Base-by-base conservation (phyloP, 2,797 vertebrate species). In the Clarias pachynema region DNA sequence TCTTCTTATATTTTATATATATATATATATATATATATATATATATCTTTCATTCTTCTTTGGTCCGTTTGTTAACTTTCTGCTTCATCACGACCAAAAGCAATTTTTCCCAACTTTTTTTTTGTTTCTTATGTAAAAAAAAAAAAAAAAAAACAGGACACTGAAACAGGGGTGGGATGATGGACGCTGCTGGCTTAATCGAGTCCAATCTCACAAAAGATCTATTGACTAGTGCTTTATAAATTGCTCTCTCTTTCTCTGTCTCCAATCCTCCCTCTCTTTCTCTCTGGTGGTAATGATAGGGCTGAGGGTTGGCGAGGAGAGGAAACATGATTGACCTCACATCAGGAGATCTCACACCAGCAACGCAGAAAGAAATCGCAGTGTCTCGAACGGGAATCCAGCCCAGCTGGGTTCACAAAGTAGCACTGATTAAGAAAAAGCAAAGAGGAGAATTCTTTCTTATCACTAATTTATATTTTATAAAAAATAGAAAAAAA, bases 181-280 rank as follows among this genome's bases (percentile, higher is more conserved):
- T n/a, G 14, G 14, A 56, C 81, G 87, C 87, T 91, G 87, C 93
- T 85, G 89, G 86, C 90, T 93, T 92, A 91, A 89, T 92, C n/a
- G 86, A 87, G 85, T 90, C 87, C 77, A 79, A 79, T 79, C 77
- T 79, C 31, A 91, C 75, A 72, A 83, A 87, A 85, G 87, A 92
- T 92, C 87, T 92, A 81, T 81, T 81, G 80, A 81, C 70, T 79
- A 44, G 77, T 79, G 59, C 59, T 79, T 79, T 79, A 79, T 79
- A 79, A 79, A 63, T 79, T 79, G 72, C 84, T 56, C 81, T 63
- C 37, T 82, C 83, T 84, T 49, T 68, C 66, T 82, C 79, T 73
- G 31, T 65, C 56, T 59, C 84, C 44, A 56, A 56, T 65, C 29
- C 49, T 78, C 63, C n/a, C 82, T 66, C 44, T 53, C 49, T 29